phyloP scores from a whole-genome alignment of 2,888 invertebrate species.

The Nephrotoma appendiculata region DNA sequence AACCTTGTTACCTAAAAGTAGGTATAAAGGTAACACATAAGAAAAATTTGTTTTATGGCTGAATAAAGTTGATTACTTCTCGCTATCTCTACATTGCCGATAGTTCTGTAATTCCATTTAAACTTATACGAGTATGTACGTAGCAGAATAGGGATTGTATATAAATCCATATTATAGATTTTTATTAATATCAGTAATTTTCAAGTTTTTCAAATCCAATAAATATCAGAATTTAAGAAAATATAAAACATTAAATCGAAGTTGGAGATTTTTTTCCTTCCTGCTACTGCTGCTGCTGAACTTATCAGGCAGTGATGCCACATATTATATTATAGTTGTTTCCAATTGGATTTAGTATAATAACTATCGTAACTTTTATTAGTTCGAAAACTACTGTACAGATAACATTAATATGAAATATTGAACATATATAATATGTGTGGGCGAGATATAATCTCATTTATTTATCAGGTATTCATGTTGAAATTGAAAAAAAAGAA shows the following conservation, averaged over 20 bases:
- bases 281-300: neutral
- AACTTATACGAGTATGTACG: neutral
- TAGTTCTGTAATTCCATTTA: neutral
- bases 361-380: neutral
- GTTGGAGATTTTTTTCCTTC: neutral
- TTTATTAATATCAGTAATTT: neutral
- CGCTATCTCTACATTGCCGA: neutral
- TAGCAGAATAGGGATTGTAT: neutral
- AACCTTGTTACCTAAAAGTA: neutral
- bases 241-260: neutral
- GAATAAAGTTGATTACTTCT: neutral
- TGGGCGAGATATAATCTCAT: neutral
- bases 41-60: neutral
- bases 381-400: neutral
- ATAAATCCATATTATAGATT: neutral
- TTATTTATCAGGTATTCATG: neutral
- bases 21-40: neutral
- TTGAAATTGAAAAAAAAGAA: neutral
- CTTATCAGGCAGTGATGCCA: neutral
- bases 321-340: neutral
- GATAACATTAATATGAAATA: neutral
- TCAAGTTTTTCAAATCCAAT: neutral
- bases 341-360: neutral
- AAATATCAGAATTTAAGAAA: neutral
- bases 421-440: neutral